phyloP scores from a whole-genome alignment of 2,113 vertebrate genomes.

The Chiloscyllium plagiosum region DNA sequence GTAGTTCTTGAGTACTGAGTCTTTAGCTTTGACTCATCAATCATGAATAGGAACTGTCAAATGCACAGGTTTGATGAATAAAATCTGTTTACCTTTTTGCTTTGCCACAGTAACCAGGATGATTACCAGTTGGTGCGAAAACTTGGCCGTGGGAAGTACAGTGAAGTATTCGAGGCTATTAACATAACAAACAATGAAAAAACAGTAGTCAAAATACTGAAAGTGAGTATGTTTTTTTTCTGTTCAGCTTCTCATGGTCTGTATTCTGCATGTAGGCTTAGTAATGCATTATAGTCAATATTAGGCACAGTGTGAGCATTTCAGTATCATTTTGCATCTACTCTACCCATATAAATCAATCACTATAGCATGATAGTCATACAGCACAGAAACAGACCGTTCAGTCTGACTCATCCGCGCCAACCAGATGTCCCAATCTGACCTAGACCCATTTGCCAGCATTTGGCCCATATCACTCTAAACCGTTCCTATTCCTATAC shows the following conservation, averaged over 20 bases:
- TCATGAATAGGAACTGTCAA: background rate
- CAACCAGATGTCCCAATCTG: no score
- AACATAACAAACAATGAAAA: constrained; percentile 97
- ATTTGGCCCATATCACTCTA: no score
- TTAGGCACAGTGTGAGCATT: background rate
- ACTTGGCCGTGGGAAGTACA: constrained; percentile 93
- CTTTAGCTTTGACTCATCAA: background rate
- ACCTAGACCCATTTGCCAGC: no score
- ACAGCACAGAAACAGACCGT: no score
- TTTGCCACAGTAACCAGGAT: constrained; percentile 81
- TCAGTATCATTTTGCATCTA: background rate
- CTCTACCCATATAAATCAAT: background rate
- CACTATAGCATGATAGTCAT: no score
- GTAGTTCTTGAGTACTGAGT: background rate
- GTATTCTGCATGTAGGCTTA: background rate
- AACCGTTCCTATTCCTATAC: no score
- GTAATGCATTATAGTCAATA: background rate
- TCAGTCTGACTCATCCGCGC: no score
- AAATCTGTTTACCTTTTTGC: background rate
- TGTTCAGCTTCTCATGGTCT: background rate
- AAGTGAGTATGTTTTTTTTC: constrained; percentile 63
- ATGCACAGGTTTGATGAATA: background rate
- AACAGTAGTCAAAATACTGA: constrained; percentile 96
- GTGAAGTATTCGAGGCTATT: constrained; percentile 97
- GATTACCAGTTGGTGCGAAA: constrained; percentile 96